phyloP scores from a whole-genome alignment of 2,888 invertebrate species.

The Apamea crenata region DNA sequence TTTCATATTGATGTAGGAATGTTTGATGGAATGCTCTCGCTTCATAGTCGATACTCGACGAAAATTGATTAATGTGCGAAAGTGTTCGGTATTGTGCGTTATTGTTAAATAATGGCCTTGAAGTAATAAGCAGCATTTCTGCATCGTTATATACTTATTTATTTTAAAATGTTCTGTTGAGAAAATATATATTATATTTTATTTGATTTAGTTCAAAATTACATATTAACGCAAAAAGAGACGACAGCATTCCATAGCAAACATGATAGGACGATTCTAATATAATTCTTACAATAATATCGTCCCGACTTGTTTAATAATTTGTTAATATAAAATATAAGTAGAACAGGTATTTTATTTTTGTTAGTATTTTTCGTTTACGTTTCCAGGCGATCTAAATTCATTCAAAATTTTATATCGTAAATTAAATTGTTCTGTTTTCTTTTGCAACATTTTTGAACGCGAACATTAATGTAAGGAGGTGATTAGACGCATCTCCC shows the following conservation, averaged over 20 bases:
- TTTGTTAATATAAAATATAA: slow-evolving; percentile 87
- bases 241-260: slow-evolving; percentile 82
- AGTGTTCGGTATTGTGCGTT: slow-evolving; percentile 52
- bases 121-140: slow-evolving; percentile 55
- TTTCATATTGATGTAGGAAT: slow-evolving; percentile 84
- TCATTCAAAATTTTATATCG: slow-evolving; percentile 78
- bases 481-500: slow-evolving; percentile 63
- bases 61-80: slow-evolving; percentile 45
- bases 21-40: slow-evolving; percentile 85
- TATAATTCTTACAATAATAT: slow-evolving; percentile 90
- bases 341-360: slow-evolving; percentile 85
- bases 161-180: slow-evolving; percentile 60
- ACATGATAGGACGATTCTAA: slow-evolving; percentile 88
- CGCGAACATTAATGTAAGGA: slow-evolving; percentile 70
- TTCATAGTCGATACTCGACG: slow-evolving; percentile 58
- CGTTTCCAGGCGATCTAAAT: slow-evolving; percentile 81
- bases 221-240: slow-evolving; percentile 55
- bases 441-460: slow-evolving; percentile 75
- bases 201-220: slow-evolving; percentile 62
- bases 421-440: slow-evolving; percentile 75
- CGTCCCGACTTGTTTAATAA: slow-evolving; percentile 88
- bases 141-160: slow-evolving; percentile 47
- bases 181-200: slow-evolving; percentile 65
- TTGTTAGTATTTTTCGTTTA: slow-evolving; percentile 86
- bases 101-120: slow-evolving; percentile 54